Evolutionary conservation across 2,113 vertebrate species (phyloP).

Genomic region (Sapayoa aenigma): DNA sequence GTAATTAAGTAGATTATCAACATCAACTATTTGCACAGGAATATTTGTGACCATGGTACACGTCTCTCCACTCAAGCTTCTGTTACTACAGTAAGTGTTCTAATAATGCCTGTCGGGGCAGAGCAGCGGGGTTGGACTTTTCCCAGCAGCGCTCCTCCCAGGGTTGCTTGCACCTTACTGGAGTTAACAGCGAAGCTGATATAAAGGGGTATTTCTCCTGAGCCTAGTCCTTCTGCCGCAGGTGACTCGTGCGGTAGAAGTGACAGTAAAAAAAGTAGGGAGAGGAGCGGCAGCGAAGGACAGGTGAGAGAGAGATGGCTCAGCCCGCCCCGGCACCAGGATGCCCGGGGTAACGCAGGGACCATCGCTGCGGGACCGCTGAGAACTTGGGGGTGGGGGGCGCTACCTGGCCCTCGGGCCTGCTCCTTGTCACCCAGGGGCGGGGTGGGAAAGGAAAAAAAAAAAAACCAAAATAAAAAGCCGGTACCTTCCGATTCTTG

Average conservation of each 20-base stretch:
- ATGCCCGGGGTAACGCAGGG: rapidly evolving
- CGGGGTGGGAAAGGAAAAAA: too few relatives aligned
- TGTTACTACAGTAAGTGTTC: rapidly evolving
- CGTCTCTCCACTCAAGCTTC: not conserved
- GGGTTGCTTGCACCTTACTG: not conserved
- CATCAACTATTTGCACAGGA: not conserved
- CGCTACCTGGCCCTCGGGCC: not conserved
- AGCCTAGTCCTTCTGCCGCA: rapidly evolving
- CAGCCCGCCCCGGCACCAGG: not conserved
- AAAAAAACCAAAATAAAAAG: not conserved
- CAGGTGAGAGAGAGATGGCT: not conserved
- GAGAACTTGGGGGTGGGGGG: rapidly evolving
- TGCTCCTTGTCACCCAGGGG: too few relatives aligned
- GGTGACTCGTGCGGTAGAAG: rapidly evolving
- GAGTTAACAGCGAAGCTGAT: rapidly evolving
- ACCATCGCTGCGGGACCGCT: rapidly evolving
- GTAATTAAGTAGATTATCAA: not conserved
- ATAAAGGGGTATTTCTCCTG: not conserved
- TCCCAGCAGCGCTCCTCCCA: not conserved
- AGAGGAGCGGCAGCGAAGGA: not conserved
- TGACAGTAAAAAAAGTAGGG: not conserved
- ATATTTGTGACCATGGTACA: not conserved
- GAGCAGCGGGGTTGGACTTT: not conserved
- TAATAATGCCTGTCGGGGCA: not conserved
- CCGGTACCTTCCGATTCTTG: not conserved